Evolutionary conservation across 2,888 invertebrate species (phyloP).

Genomic region (Brenthis daphne): DNA sequence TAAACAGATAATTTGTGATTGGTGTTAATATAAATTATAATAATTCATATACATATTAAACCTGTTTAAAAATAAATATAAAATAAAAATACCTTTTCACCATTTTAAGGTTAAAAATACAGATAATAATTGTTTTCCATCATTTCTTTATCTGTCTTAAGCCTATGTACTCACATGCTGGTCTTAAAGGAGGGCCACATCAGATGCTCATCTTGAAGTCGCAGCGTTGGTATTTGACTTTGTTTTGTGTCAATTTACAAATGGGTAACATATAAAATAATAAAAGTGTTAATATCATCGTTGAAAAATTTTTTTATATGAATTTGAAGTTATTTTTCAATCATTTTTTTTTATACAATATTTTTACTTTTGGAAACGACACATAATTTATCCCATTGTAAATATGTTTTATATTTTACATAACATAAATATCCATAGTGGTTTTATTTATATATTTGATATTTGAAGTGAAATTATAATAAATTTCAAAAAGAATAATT

Average conservation of each 20-base stretch:
- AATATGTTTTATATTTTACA: conserved; percentile 20
- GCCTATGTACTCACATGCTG: conserved; percentile 73
- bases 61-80: conserved; percentile 6
- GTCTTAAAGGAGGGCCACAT: conserved; percentile 51
- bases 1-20: not conserved
- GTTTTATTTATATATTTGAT: conserved; percentile 6
- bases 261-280: conserved; percentile 83
- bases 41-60: no score
- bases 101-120: conserved; percentile 18
- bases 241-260: conserved; percentile 82
- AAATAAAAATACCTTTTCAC: conserved; percentile 14
- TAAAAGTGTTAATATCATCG: conserved; percentile 82
- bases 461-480: conserved; percentile 9
- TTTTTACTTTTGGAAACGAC: conserved; percentile 13
- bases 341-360: conserved; percentile 35
- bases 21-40: conserved; percentile 6
- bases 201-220: conserved; percentile 59
- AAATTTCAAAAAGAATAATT: conserved; percentile 6
- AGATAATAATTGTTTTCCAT: conserved; percentile 24
- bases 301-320: conserved; percentile 57
- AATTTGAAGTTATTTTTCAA: conserved; percentile 39
- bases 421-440: conserved; percentile 16
- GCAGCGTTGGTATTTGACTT: conserved; percentile 76
- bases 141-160: conserved; percentile 46
- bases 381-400: conserved; percentile 27